A percentile compares a stretch with the other conserved stretches of the same genome.
phyloP scores from a whole-genome alignment of 2,888 invertebrate genomes.

The Tiliacea aurago region DNA sequence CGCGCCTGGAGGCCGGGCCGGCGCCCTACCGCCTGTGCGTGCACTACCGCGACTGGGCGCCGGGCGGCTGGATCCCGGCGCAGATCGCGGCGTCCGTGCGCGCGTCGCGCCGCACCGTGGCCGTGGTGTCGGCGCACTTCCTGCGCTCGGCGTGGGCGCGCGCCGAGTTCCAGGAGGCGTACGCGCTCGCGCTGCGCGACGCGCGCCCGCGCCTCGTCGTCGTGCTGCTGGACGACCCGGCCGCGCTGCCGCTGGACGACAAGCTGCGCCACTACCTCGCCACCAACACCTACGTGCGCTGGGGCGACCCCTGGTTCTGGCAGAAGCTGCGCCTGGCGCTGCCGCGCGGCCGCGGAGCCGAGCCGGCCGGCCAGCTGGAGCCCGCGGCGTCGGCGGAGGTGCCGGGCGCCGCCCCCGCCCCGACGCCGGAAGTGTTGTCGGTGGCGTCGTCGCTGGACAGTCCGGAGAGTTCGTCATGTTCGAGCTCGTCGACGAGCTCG shows the following conservation, averaged over 20 bases:
- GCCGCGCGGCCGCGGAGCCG: conserved; percentile 73
- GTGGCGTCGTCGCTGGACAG: background rate
- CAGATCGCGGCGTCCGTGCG: conserved; percentile 63
- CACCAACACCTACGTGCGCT: conserved; percentile 95
- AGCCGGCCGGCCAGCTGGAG: conserved; percentile 89
- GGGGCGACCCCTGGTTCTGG: conserved; percentile 96
- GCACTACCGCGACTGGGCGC: conserved; percentile 66
- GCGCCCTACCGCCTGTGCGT: conserved; percentile 59
- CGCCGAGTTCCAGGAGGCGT: conserved; percentile 93
- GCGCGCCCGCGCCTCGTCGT: conserved; percentile 93
- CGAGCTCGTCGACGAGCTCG: conserved; percentile 4
- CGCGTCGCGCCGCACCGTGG: conserved; percentile 60
- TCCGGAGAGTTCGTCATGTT: background rate
- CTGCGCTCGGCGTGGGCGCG: conserved; percentile 90
- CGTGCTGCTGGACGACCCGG: conserved; percentile 90
- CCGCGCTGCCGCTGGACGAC: conserved; percentile 90
- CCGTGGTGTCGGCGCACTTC: conserved; percentile 66
- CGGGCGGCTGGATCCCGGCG: conserved; percentile 65
- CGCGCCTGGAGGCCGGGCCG: conserved; percentile 91
- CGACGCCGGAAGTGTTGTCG: background rate
- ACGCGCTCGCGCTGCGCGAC: conserved; percentile 69
- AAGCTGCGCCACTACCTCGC: conserved; percentile 92
- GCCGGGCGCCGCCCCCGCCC: background rate
- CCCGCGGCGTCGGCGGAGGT: background rate
- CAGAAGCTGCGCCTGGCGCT: conserved; percentile 94